phyloP scores from a whole-genome alignment of 2,113 vertebrate genomes.

The Crotalus viridis region DNA sequence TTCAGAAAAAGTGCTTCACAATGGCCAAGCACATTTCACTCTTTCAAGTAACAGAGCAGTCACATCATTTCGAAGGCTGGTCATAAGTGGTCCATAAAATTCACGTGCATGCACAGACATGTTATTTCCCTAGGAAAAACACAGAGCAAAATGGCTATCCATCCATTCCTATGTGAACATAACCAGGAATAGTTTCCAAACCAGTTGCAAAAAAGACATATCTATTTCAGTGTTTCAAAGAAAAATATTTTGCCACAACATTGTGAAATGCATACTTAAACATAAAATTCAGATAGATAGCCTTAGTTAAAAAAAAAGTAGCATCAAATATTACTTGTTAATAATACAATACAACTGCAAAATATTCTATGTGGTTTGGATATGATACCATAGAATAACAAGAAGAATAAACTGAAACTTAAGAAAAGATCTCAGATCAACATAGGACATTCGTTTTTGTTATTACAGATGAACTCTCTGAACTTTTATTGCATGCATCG shows the following conservation, averaged over 20 bases:
- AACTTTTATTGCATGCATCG: constrained; percentile 23
- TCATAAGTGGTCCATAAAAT: background rate
- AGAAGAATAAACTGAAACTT: constrained; percentile 51
- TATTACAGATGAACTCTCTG: constrained; percentile 42
- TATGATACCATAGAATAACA: constrained; percentile 48
- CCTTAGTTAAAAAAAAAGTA: background rate
- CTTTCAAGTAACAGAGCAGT: background rate
- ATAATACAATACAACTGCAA: constrained; percentile 53
- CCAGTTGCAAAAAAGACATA: background rate
- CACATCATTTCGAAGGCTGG: background rate
- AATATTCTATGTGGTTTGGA: constrained; percentile 52
- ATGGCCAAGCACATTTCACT: background rate
- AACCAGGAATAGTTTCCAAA: background rate
- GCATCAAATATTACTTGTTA: background rate
- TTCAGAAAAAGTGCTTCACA: background rate
- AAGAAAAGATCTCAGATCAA: constrained; percentile 44
- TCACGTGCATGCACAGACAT: background rate
- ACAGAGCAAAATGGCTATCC: background rate
- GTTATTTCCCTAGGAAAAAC: background rate
- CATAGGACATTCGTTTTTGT: constrained; percentile 50
- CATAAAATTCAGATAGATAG: background rate
- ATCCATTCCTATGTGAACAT: background rate
- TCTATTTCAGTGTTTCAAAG: background rate
- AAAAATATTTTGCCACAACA: background rate
- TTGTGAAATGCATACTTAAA: background rate